Percentiles rank a stretch among this genome's conserved stretches.
These are phyloP conservation scores for Aythya baeri DNA, from an alignment of 2,113 vertebrate genomes.

Conservation along the genomic window DNA sequence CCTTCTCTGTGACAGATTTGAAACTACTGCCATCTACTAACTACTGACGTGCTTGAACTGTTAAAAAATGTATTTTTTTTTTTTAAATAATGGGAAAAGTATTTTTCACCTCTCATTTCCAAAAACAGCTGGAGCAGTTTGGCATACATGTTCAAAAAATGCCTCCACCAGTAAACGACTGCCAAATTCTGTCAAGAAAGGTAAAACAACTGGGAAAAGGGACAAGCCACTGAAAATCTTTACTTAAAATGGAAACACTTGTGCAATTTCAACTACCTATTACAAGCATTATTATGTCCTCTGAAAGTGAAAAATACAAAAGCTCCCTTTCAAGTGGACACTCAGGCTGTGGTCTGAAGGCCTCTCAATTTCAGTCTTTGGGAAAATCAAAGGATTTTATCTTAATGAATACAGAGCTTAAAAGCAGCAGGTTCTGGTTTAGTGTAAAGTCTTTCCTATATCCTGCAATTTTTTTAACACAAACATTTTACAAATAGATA, in stretches of 20 bases:
- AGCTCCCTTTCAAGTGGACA: constrained; percentile 3
- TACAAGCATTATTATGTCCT: constrained; percentile 3
- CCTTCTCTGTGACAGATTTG: neutral
- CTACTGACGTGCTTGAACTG: neutral
- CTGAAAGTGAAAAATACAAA: constrained; percentile 23
- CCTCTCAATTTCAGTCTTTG: neutral
- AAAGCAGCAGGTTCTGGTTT: neutral
- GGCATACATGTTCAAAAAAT: neutral
- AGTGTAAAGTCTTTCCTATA: neutral
- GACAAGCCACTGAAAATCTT: constrained; percentile 31
- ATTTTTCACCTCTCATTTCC: constrained; percentile 15
- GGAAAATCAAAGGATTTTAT: constrained; percentile 7
- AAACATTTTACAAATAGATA: constrained; percentile 2
- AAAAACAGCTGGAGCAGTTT: constrained; percentile 14
- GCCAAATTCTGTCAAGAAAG: constrained; percentile 43
- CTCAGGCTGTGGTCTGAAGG: neutral
- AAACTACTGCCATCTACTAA: constrained; percentile 14
- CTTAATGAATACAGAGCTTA: neutral
- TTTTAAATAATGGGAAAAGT: constrained; percentile 15
- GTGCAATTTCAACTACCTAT: neutral
- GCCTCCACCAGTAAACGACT: neutral
- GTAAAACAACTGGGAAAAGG: constrained; percentile 3
- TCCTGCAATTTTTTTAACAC: neutral
- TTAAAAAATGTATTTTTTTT: neutral
- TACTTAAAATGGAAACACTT: constrained; percentile 59